A percentile compares a stretch with the other conserved stretches of the same genome.
Evolutionary conservation across 2,797 vertebrate genomes (phyloP).

Genomic region (Hoplostethus atlanticus): DNA sequence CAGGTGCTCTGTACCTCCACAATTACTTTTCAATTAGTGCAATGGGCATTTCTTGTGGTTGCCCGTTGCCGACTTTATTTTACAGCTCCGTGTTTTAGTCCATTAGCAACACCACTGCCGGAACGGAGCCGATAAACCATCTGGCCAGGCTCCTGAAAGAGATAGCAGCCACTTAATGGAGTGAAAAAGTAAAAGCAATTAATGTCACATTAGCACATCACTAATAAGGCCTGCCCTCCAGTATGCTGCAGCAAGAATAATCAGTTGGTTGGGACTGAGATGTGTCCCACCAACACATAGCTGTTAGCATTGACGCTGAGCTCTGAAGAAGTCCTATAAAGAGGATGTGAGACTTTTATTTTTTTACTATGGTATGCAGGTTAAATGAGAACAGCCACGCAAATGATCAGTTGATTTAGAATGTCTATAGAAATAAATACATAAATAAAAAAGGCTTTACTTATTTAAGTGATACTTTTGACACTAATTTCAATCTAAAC

Average conservation of each 20-base stretch:
- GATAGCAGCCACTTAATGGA: constrained; percentile 82
- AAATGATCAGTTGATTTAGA: too few species aligned
- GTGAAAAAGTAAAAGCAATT: constrained; percentile 85
- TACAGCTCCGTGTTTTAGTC: constrained; percentile 66
- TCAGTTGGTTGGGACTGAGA: constrained; percentile 50
- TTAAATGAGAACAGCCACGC: too few species aligned
- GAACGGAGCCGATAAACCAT: constrained; percentile 79
- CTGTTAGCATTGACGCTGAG: constrained; percentile 23
- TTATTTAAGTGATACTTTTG: too few species aligned
- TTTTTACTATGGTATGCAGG: neutral
- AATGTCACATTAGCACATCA: constrained; percentile 82
- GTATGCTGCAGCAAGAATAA: constrained; percentile 56
- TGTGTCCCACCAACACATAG: constrained; percentile 36
- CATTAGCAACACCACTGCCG: constrained; percentile 70
- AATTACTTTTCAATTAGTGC: constrained; percentile 50
- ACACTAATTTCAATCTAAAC: too few species aligned
- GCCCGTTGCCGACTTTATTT: constrained; percentile 74
- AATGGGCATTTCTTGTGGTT: constrained; percentile 43
- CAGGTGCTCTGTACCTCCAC: constrained; percentile 54
- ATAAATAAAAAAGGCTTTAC: too few species aligned
- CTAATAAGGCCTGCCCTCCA: constrained; percentile 78
- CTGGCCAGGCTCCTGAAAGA: constrained; percentile 78
- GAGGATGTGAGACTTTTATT: neutral
- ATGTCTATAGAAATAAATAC: too few species aligned
- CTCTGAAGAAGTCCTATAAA: constrained; percentile 7